Conservation (phyloP, 1,140 invertebrate genomes). For the Stegodyphus dumicola region DNA sequence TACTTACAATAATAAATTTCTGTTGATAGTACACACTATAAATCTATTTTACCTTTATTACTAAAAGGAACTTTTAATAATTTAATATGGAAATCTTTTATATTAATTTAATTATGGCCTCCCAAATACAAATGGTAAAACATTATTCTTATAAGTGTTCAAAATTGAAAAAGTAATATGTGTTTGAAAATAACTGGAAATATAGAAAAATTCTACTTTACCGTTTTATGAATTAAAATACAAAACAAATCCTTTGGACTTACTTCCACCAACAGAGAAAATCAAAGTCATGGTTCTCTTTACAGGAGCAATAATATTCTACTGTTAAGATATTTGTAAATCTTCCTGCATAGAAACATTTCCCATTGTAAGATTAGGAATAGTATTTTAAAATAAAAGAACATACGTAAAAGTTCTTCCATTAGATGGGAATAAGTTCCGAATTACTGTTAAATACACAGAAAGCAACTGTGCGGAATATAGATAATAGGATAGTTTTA, state of each 20-base stretch:
- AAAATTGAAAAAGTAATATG: too few relatives aligned
- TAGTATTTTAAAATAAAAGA: conserved; percentile 54
- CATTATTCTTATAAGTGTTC: too few relatives aligned
- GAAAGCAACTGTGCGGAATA: too few relatives aligned
- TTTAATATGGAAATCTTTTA: too few relatives aligned
- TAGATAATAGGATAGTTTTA: too few relatives aligned
- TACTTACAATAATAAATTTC: too few relatives aligned
- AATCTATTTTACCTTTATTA: too few relatives aligned
- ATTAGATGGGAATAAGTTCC: conserved; percentile 39
- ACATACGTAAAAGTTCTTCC: conserved; percentile 42
- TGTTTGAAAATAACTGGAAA: background rate
- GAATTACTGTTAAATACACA: background rate
- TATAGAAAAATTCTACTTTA: conserved; percentile 35
- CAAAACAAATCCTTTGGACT: conserved; percentile 47
- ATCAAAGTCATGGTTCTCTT: conserved; percentile 55
- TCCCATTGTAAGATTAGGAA: conserved; percentile 57
- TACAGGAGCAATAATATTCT: conserved; percentile 57
- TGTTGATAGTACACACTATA: too few relatives aligned
- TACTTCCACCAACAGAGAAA: conserved; percentile 56
- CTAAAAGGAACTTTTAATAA: too few relatives aligned
- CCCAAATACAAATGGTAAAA: too few relatives aligned
- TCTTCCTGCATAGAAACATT: conserved; percentile 60
- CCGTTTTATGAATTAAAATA: conserved; percentile 34
- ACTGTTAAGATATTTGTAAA: conserved; percentile 58
- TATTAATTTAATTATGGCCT: too few relatives aligned